Conservation (phyloP, 2,888 invertebrate genomes). For the Metacarcinus magister region DNA sequence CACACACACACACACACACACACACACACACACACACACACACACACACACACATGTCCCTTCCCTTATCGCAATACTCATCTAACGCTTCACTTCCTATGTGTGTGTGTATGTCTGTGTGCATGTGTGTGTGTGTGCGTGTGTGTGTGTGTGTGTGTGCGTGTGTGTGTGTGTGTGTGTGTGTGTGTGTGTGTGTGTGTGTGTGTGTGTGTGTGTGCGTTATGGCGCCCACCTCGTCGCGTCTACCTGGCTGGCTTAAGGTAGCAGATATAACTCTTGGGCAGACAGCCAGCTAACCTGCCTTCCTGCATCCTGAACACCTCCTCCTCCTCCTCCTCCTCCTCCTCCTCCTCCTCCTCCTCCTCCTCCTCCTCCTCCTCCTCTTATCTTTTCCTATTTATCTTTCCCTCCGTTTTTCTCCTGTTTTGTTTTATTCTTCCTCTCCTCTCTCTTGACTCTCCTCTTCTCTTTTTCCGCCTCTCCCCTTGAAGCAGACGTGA, state of each 20-base stretch:
- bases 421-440: neutral
- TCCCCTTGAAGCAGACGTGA: too few species aligned
- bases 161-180: conserved; percentile 47
- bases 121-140: conserved; percentile 30
- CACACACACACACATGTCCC: neutral
- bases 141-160: conserved; percentile 56
- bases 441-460: neutral
- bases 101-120: conserved; percentile 23
- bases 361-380: neutral
- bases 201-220: conserved; percentile 54
- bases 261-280: conserved; percentile 28
- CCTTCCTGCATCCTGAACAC: neutral
- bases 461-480: too few species aligned
- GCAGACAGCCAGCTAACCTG: conserved; percentile 38
- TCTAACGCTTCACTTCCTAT: neutral
- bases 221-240: neutral
- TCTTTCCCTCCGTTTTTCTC: neutral
- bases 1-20: neutral
- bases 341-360: neutral
- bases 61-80: neutral
- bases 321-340: conserved; percentile 26
- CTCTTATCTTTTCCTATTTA: neutral
- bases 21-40: neutral
- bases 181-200: conserved; percentile 46
- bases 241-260: neutral